phyloP scores from a whole-genome alignment of 2,113 vertebrate species.

The Xiphorhynchus elegans region DNA sequence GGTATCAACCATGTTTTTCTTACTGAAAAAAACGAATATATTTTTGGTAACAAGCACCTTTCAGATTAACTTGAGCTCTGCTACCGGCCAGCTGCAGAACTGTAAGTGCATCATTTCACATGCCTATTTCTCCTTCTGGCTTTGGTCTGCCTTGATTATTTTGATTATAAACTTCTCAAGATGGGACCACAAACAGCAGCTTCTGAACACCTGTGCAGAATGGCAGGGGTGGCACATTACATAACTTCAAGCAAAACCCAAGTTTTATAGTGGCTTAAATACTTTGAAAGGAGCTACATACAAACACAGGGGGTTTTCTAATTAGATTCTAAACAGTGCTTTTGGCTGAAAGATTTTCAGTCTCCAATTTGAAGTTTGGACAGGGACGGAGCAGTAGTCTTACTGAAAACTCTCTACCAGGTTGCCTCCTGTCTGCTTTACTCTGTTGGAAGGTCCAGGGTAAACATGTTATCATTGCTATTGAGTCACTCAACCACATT shows the following conservation, averaged over 20 bases:
- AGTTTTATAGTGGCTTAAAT: not conserved
- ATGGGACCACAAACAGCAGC: not conserved
- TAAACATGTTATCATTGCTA: not conserved
- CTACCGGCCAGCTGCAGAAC: not conserved
- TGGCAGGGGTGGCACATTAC: not conserved
- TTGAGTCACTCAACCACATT: not conserved
- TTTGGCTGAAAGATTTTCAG: not conserved
- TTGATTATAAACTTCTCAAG: not conserved
- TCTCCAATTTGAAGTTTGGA: not conserved
- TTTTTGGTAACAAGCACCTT: not conserved
- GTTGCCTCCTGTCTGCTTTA: not conserved
- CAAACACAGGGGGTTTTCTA: not conserved
- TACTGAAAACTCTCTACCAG: not conserved
- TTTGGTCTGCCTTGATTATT: not conserved
- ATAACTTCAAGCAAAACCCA: not conserved
- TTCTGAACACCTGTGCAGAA: not conserved
- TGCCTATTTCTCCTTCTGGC: not conserved
- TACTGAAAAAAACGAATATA: fast-evolving
- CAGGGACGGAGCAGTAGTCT: not conserved
- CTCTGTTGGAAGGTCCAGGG: not conserved
- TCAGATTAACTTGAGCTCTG: not conserved
- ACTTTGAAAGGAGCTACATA: not conserved
- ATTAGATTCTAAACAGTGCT: not conserved
- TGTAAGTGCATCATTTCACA: not conserved
- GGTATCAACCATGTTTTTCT: not conserved